Evolutionary conservation across 2,113 vertebrate genomes (phyloP), one percentile per base, ranked within the genome.

Genomic region (Corythoichthys intestinalis): DNA sequence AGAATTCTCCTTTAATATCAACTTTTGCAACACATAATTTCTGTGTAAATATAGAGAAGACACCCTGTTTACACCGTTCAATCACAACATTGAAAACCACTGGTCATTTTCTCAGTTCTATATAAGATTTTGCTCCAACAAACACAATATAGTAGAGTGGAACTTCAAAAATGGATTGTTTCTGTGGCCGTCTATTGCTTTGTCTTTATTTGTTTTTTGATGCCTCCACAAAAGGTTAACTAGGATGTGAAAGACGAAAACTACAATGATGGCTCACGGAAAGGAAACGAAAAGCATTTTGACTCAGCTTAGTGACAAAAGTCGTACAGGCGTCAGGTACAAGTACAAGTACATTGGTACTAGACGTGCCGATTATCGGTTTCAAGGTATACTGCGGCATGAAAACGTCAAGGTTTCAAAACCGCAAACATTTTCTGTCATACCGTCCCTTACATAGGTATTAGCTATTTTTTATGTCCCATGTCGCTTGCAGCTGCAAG

Each of bases 11-110:
- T 63, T 63, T 63, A 48, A 63, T 63, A 63, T 63, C 39, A 28
- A 63, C 41, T 63, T 63, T 63, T 63, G 20, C 61, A 63, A 63
- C 61, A 63, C 61, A 63, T 63, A 48, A 63, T 63, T 63, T 63
- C 44, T 28, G 28, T 13, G 8, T 47, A 63, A 63, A 63, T 63
- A 63, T 63, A 63, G 61, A 48, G 61, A 34, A 14, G 20, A 47
- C n/a, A 34, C 61, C 11, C 39, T 63, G 61, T 63, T 63, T 35
- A 58, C 34, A 58, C 56, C 56, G 6, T 58, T 58, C 56, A 58
- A 15, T 63, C 44, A 63, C 41, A 47, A 63, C 60, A 47, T 63
- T 47, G 60, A 63, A 63, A 47, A 63, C 44, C 61, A 34, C 61
- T 63, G 41, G 61, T 14, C n/a, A 48, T 63, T 47, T 44, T 62